Evolutionary conservation across 2,888 invertebrate species (phyloP).

Genomic region (Sphecodes monilicornis): DNA sequence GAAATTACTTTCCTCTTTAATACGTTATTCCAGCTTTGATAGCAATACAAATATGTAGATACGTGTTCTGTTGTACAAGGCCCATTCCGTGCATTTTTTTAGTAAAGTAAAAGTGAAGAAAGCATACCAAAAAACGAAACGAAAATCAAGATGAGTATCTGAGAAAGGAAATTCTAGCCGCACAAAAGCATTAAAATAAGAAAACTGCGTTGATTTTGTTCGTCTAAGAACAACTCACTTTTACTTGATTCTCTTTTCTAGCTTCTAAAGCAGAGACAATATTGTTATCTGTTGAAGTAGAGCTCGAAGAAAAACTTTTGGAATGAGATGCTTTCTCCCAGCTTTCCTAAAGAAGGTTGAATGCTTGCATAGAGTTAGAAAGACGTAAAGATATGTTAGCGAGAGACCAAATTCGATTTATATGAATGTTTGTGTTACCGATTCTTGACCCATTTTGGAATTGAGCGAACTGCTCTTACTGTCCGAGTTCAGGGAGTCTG

Average conservation of each 20-base stretch:
- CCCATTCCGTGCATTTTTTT: not conserved
- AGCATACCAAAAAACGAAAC: constrained; percentile 41
- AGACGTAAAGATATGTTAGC: constrained; percentile 14
- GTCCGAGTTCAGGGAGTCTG: constrained; percentile 93
- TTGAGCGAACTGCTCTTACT: constrained; percentile 94
- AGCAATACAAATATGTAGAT: not conserved
- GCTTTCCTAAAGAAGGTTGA: constrained; percentile 83
- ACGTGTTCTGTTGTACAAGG: not conserved
- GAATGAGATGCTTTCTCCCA: constrained; percentile 88
- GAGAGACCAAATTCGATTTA: not conserved
- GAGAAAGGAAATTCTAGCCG: constrained; percentile 34
- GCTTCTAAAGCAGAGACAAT: constrained; percentile 86
- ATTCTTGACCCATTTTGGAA: constrained; percentile 93
- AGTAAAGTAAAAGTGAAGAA: constrained; percentile 64
- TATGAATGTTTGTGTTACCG: constrained; percentile 85
- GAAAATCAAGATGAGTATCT: constrained; percentile 23
- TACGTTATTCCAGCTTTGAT: not conserved
- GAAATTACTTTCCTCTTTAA: not conserved
- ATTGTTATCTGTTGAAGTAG: constrained; percentile 88
- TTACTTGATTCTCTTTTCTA: constrained; percentile 84
- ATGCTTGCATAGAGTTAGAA: constrained; percentile 47
- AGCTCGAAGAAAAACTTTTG: constrained; percentile 88
- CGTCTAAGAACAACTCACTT: constrained; percentile 81
- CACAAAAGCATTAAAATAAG: constrained; percentile 1
- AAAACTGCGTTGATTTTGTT: constrained; percentile 66